Evolutionary conservation across 2,113 vertebrate species (phyloP).

Genomic region (Tinamus guttatus): DNA sequence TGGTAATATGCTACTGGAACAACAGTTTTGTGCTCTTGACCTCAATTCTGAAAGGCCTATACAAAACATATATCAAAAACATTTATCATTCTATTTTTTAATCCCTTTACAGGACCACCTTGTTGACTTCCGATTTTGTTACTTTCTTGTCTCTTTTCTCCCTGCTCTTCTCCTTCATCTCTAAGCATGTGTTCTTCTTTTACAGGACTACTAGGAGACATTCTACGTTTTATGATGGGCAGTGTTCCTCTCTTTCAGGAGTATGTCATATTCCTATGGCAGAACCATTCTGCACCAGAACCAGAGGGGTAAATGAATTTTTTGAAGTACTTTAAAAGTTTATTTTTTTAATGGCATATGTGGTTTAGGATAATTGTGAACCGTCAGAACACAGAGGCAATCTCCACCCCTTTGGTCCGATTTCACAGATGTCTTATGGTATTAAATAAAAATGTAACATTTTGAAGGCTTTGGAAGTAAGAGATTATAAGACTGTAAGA

Average conservation of each 20-base stretch:
- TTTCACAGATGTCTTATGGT: neutral
- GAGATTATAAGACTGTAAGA: neutral
- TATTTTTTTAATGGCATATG: neutral
- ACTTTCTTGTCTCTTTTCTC: neutral
- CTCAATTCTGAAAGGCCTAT: neutral
- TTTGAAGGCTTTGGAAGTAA: neutral
- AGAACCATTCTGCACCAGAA: constrained; percentile 93
- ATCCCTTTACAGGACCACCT: neutral
- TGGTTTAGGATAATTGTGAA: neutral
- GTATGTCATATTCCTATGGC: constrained; percentile 96
- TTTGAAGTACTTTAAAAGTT: neutral
- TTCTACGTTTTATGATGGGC: constrained; percentile 91
- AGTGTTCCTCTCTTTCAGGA: constrained; percentile 79
- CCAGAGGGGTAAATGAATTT: constrained; percentile 87
- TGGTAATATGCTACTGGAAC: accelerated
- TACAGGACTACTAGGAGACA: constrained; percentile 89
- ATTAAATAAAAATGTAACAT: neutral
- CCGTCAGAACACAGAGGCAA: neutral
- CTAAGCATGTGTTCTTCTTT: constrained; percentile 11
- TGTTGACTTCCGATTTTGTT: neutral
- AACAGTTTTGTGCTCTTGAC: neutral
- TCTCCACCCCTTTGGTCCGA: neutral
- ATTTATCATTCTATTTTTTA: neutral
- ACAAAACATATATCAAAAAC: neutral
- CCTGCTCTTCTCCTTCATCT: neutral